Base-by-base conservation (phyloP, 2,797 vertebrate species). In the Oreochromis mossambicus region DNA sequence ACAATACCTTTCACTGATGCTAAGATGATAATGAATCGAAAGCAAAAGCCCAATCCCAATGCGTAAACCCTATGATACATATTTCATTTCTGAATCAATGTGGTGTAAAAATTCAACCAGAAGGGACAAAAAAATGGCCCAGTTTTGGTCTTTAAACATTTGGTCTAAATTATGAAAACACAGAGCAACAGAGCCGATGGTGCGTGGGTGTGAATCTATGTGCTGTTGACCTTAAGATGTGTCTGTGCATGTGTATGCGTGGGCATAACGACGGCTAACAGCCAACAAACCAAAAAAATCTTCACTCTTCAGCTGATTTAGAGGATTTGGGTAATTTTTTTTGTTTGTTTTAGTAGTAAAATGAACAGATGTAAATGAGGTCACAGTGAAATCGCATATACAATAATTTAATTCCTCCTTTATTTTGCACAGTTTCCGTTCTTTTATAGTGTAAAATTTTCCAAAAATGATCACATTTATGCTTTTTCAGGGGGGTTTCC, bases 161-260 rank as follows among this genome's bases (percentile, higher is more conserved):
- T 5, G 2, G 19, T 43, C 21, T 78, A 14, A 86, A 87, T 48
- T 54, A 17, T 68, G 32, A 19, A 78, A 77, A 83, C 32, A 41
- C 54, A 26, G 43, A 48, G 43, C 26, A 50, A 34, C 29, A 54
- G 29, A 75, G 76, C 84, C 78, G 85, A 81, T 58, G 51, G 77
- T 80, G 86, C 50, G 82, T 89, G 86, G 86, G 88, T 46, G 87
- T 82, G 81, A 85, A 83, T 86, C 80, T 83, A 13, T 88, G 83
- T 7, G 13, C 83, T 75, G 56, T 29, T 83, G 86, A 89, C 86
- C 87, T 89, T 78, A 77, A 87, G 51, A 73, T 11, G 55, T 34
- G 78, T 70, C 86, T 89, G 83, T 70, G 66, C 13, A 10, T 70
- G 38, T 11, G 21, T 26, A 26, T 46, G 41, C 12, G 41, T 29